Evolutionary conservation across 2,113 vertebrate genomes (phyloP), one percentile per base, ranked within the genome.

Genomic region (Dromaius novaehollandiae): DNA sequence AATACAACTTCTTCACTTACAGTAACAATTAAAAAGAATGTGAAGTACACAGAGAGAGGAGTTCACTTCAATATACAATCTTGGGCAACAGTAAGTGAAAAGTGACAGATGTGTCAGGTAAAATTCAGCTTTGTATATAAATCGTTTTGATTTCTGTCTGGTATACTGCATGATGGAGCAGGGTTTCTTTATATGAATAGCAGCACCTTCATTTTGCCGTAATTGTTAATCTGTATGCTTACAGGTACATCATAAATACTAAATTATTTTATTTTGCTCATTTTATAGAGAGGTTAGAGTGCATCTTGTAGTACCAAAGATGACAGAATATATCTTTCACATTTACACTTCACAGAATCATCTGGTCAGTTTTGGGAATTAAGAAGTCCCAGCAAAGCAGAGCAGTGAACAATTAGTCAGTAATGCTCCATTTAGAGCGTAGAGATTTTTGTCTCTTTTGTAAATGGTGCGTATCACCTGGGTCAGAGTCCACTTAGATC

Each of bases 81-180:
- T 40, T 98, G 98, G 98, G 96, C 97, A 78, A 93, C 92, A 68
- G 98, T 98, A 93, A 98, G 90, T 97, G 79, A 55, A 78, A 91
- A 93, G 30, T 75, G 56, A 74, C 60, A 88, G 34, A 74, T 13
- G 6, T 82, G 36, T 87, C 53, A 44, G 64, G 64, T 78, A 84
- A 88, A 96, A 90, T 48, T 84, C 5, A 89, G 14, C 64, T 91
- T 46, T 51, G 11, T 21, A 40, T 44, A 36, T 42, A 66, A 93
- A n/a, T 21, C 22, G n/a, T 1, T 95, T 66, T 28, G 1, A 4
- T 88, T 78, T 83, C 60, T 78, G 28, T 86, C 60, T 93, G 78
- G 69, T 71, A 63, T 82, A 46, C 63, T 91, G 50, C 0, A 0
- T 44, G 13, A 12, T 79, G 48, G 65, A 90, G 30, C 48, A 89